Base-by-base conservation (phyloP, 2,888 invertebrate genomes). In the Esperia sulphurella region DNA sequence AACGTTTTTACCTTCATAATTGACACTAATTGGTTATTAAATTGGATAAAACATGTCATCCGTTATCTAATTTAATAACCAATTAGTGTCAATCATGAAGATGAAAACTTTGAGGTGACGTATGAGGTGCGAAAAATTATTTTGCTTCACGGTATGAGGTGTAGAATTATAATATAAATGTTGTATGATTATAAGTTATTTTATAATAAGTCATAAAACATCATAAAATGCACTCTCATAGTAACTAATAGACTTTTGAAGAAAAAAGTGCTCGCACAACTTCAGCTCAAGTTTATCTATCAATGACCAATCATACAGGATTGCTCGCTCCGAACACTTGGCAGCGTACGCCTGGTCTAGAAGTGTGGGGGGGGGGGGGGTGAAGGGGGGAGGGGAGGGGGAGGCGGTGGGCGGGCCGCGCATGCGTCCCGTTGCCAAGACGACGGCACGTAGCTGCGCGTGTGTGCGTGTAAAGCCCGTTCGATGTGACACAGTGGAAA, bases 381-480 rank as follows among this genome's bases (percentile, higher is more conserved):
- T n/a, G 35, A n/a, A 3, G 35, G 35, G 31, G 8, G 65, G 68
- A 59, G 61, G 51, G 61, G 61, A 52, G 50, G 46, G 73, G 68
- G 68, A 66, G 71, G 69, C 67, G 80, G 81, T 70, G 86, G 91
- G 87, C 90, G 84, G 73, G 88, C 83, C 85, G 84, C 88, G 88
- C 88, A 77, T 85, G 88, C 91, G 91, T 86, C 79, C 75, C 86
- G 90, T 91, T 91, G 89, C 90, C 91, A 91, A 90, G 91, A 88
- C 90, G 85, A 91, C 91, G 89, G 91, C 91, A 91, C 91, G 90
- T 91, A 90, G 54, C 53, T 58, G 55, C 48, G 52, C 7, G 37
- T 73, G 82, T 84, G 83, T 82, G 86, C 58, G 81, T 71, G 66
- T 46, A 43, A 35, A 43, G 43, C 42, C 39, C 41, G 40, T 28